Evolutionary conservation across 2,797 vertebrate genomes (phyloP).

Genomic region (Micromesistius poutassou): DNA sequence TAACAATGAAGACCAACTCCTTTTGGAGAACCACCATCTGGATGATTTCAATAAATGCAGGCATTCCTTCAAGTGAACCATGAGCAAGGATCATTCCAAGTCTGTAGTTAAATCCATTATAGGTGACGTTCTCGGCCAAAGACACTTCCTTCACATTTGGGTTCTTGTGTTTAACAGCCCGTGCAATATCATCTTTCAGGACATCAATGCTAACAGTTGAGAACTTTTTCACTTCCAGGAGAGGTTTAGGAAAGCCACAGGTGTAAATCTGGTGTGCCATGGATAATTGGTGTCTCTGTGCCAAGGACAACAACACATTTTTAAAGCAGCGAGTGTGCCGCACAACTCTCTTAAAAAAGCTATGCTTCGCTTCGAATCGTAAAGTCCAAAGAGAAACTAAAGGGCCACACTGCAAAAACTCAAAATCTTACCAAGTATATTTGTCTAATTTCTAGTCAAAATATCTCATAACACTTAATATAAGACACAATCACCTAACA

Average conservation of each 20-base stretch:
- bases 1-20: background rate
- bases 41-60: background rate
- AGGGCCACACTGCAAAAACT: too few species aligned
- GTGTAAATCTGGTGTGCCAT: background rate
- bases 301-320: constrained; percentile 2
- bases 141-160: background rate
- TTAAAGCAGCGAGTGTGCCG: background rate
- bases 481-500: too few species aligned
- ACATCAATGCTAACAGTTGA: background rate
- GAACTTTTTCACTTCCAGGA: background rate
- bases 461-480: too few species aligned
- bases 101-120: background rate
- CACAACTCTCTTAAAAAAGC: background rate
- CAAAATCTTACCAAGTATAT: too few species aligned
- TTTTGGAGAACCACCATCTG: background rate
- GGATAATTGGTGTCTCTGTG: background rate
- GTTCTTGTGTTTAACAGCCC: background rate
- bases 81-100: background rate
- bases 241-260: background rate
- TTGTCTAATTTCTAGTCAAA: too few species aligned
- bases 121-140: background rate
- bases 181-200: background rate
- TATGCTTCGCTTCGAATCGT: background rate
- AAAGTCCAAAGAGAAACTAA: constrained; percentile 9
- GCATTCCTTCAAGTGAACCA: background rate